These are phyloP conservation scores for Morphnarchus princeps DNA, from an alignment of 2,113 vertebrate genomes.

Conservation along the genomic window DNA sequence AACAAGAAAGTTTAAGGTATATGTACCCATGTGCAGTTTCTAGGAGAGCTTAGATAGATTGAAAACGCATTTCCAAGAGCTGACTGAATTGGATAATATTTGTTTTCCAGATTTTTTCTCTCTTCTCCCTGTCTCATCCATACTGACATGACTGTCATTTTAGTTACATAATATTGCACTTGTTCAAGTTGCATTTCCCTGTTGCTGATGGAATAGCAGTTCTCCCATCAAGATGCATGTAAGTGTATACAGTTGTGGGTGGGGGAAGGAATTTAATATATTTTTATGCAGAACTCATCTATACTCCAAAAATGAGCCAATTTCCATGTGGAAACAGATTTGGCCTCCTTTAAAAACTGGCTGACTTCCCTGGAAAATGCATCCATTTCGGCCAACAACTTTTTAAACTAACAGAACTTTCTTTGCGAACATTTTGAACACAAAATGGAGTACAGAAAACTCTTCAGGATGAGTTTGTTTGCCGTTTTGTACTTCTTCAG, in stretches of 20 bases:
- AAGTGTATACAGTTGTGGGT: background rate
- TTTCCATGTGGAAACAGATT: constrained; percentile 61
- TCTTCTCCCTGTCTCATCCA: background rate
- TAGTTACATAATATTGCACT: constrained; percentile 5
- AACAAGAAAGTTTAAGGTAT: background rate
- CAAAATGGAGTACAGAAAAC: background rate
- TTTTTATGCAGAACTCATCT: constrained; percentile 47
- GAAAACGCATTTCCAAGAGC: background rate
- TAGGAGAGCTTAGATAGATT: background rate
- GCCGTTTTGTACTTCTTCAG: background rate
- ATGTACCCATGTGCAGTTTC: background rate
- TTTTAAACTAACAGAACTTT: constrained; percentile 33
- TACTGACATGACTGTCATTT: background rate
- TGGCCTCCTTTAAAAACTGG: constrained; percentile 49
- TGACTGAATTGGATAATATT: background rate
- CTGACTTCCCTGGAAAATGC: constrained; percentile 54
- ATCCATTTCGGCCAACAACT: background rate
- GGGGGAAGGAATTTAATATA: constrained; percentile 28
- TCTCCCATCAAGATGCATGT: background rate
- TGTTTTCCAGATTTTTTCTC: background rate
- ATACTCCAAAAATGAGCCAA: constrained; percentile 38
- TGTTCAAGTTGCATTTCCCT: background rate
- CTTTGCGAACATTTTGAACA: constrained; percentile 2
- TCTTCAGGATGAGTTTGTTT: constrained; percentile 30
- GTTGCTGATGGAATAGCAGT: background rate